Conservation (phyloP, 1,140 invertebrate genomes). For the Argopecten irradians region DNA sequence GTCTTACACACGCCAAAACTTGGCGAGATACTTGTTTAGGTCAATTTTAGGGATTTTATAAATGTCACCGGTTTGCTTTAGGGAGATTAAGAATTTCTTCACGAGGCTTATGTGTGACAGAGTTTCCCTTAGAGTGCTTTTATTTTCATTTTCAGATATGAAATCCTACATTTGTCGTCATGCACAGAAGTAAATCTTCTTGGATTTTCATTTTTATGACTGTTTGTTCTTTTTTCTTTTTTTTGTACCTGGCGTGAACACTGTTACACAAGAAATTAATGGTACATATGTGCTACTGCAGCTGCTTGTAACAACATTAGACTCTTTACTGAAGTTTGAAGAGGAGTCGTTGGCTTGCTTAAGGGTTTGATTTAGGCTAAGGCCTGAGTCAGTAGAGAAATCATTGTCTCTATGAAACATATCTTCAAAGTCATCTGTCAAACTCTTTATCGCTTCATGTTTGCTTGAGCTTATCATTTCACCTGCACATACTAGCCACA, state of each 20-base stretch:
- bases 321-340: neutral
- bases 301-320: neutral
- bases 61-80: neutral
- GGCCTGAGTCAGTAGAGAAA: neutral
- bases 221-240: no score
- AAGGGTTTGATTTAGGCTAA: no score
- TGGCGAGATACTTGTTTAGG: neutral
- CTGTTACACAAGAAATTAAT: neutral
- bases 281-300: neutral
- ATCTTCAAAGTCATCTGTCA: neutral
- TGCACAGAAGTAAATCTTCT: neutral
- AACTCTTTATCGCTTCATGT: neutral
- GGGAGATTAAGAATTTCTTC: neutral
- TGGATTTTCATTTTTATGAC: neutral
- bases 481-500: neutral
- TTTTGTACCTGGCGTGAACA: neutral
- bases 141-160: slow-evolving; percentile 28
- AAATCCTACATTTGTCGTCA: slow-evolving; percentile 20
- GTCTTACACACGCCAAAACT: slow-evolving; percentile 25
- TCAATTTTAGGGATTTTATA: neutral
- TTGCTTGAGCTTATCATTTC: neutral
- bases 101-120: neutral
- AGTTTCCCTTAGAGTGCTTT: slow-evolving; percentile 32
- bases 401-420: neutral
- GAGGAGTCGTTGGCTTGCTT: no score